Percentiles rank a stretch among this genome's conserved stretches.
Conservation (phyloP, 2,113 vertebrate genomes). For the Zeus faber region DNA sequence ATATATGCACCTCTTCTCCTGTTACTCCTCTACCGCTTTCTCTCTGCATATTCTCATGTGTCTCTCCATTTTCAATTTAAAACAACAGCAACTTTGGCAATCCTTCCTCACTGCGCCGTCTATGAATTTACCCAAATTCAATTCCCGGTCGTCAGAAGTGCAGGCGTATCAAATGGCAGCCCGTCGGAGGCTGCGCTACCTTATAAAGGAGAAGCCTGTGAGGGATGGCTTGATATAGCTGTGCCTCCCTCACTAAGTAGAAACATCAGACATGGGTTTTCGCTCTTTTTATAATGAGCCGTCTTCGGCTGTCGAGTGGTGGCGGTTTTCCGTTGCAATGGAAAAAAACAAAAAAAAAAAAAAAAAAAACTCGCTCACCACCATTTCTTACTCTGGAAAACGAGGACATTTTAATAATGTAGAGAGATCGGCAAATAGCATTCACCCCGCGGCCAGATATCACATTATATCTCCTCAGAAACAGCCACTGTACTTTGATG, state of each 20-base stretch:
- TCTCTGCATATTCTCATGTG: conserved; percentile 16
- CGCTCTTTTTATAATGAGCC: conserved; percentile 74
- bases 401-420: conserved; percentile 64
- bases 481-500: conserved; percentile 53
- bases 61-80: too few species aligned
- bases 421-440: conserved; percentile 64
- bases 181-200: conserved; percentile 66
- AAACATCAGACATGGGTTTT: conserved; percentile 76
- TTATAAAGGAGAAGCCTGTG: conserved; percentile 70
- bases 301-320: conserved; percentile 74
- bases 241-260: conserved; percentile 69
- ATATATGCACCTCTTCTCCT: background rate
- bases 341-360: too few species aligned
- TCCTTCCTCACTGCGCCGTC: conserved; percentile 37
- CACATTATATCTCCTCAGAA: conserved; percentile 49
- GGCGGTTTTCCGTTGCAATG: conserved; percentile 65
- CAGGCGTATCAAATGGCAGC: conserved; percentile 66
- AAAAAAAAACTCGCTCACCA: too few species aligned
- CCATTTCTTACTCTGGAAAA: conserved; percentile 56
- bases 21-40: background rate
- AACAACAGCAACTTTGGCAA: conserved; percentile 30
- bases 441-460: conserved; percentile 56
- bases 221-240: conserved; percentile 70
- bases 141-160: conserved; percentile 60
- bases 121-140: conserved; percentile 64